A percentile compares a stretch with the other conserved stretches of the same genome.
These are phyloP conservation scores for Sander vitreus DNA, from an alignment of 2,113 vertebrate genomes.

Conservation along the genomic window DNA sequence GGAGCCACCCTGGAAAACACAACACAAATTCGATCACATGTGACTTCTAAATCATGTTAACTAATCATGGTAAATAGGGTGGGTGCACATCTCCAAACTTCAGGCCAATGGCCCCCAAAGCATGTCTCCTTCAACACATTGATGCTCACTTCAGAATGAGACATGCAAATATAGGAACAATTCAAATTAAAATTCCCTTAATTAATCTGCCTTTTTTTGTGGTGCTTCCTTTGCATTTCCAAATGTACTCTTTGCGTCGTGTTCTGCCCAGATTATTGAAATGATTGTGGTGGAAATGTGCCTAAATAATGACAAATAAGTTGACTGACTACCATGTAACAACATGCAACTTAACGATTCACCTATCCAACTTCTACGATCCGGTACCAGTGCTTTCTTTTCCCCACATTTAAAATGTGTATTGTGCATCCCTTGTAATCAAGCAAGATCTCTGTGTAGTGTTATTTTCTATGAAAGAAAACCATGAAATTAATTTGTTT, in stretches of 20 bases:
- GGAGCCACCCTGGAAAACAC: constrained; percentile 88
- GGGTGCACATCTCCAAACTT: not conserved
- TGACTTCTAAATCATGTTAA: not conserved
- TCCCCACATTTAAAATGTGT: not conserved
- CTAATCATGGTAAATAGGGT: not conserved
- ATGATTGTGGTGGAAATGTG: not conserved
- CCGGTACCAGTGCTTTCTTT: not conserved
- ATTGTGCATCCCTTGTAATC: not conserved
- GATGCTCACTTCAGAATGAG: not conserved
- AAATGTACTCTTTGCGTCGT: not conserved
- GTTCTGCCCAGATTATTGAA: not conserved
- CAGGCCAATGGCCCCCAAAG: not conserved
- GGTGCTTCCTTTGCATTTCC: not conserved
- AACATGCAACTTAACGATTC: not conserved
- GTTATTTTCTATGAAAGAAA: not conserved
- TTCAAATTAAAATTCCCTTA: not conserved
- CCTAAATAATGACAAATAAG: not conserved
- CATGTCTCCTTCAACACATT: not conserved
- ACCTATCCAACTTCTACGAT: not conserved
- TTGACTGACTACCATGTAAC: not conserved
- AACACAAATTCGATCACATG: not conserved
- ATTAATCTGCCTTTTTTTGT: not conserved
- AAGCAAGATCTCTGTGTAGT: not conserved
- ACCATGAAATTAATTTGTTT: not conserved
- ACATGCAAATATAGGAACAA: not conserved